Percentiles rank a stretch among this genome's conserved stretches.
Evolutionary conservation across 2,797 vertebrate genomes (phyloP).

Genomic region (Thalassophryne amazonica): DNA sequence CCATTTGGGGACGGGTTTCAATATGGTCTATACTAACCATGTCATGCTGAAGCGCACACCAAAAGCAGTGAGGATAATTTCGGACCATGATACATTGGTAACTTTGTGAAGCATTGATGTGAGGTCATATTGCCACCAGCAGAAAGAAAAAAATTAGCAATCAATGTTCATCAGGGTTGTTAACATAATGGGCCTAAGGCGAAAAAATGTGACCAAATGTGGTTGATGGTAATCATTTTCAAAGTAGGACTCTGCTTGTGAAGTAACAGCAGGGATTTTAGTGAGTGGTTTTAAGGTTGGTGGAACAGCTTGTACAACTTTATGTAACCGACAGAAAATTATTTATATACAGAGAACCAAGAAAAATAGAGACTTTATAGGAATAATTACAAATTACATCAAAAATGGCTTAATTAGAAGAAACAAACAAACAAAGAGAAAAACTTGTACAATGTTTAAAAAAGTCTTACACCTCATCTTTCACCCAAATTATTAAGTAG

Average conservation of each 20-base stretch:
- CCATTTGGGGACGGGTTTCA: slow-evolving; percentile 73
- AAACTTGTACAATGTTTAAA: background rate
- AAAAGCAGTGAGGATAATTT: slow-evolving; percentile 69
- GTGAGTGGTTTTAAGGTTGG: background rate
- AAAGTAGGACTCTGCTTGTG: background rate
- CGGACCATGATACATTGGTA: slow-evolving; percentile 53
- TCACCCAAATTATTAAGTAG: slow-evolving; percentile 71
- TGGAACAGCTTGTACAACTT: background rate
- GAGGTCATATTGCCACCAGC: slow-evolving; percentile 64
- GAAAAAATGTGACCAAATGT: slow-evolving; percentile 47
- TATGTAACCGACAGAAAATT: background rate
- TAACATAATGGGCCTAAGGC: slow-evolving; percentile 57
- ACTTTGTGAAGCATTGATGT: slow-evolving; percentile 60
- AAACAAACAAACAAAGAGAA: background rate
- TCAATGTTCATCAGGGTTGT: slow-evolving; percentile 68
- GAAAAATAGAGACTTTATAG: background rate
- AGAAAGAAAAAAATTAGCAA: slow-evolving; percentile 54
- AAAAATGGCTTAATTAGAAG: background rate
- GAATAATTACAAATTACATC: slow-evolving; percentile 3
- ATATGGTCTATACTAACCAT: slow-evolving; percentile 77
- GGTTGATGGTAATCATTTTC: slow-evolving; percentile 16
- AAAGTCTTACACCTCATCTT: slow-evolving; percentile 21
- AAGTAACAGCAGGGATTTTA: background rate
- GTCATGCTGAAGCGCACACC: slow-evolving; percentile 59
- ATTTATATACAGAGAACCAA: slow-evolving; percentile 1